Evolutionary conservation across 2,888 invertebrate species (phyloP), one percentile per base, ranked within the genome.

Genomic region (Dyspetes luteomarginatus): DNA sequence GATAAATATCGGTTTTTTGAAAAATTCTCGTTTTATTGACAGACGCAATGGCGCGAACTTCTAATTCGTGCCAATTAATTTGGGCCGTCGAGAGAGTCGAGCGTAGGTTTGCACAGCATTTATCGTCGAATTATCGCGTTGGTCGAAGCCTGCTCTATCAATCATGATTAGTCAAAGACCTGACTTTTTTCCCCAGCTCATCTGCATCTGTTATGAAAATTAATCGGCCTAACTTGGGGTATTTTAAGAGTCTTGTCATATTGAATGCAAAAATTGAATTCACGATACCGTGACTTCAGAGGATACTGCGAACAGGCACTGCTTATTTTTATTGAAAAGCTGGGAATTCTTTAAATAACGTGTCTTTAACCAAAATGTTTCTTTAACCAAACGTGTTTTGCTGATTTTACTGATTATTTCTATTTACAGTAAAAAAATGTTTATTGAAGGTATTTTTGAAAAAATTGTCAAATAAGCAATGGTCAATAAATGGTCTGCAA

Each of bases 1-100:
- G n/a, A n/a, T n/a, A n/a, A n/a, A n/a, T 36, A 36, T 36, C 12
- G 36, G 12, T 36, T 36, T 36, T 36, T 36, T 36, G 36, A 12
- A 36, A 36, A 36, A 36, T 36, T 36, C 12, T 12, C 36, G 36
- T 36, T 36, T 12, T 7, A 36, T 7, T 7, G 12, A 12, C 12
- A 36, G 12, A 36, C 36, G 36, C 12, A 12, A 12, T 36, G 2
- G 9, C 36, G 36, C 28, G 28, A 12, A n/a, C 9, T 48, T 22
- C 26, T 43, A 62, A 24, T 62, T 28, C 17, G 7, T 45, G 64
- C 28, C 17, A 64, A 64, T 64, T 48, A 45, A 28, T 64, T 45
- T 15, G 36, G 12, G 36, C 36, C 36, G 3, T 48, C 64, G 64
- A 26, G 17, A 17, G 17, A 7, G 48, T 28, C 45, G 15, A 4